These are phyloP conservation scores for Pachliopta kotzebuea DNA, from an alignment of 2,888 invertebrate species.

Conservation along the genomic window DNA sequence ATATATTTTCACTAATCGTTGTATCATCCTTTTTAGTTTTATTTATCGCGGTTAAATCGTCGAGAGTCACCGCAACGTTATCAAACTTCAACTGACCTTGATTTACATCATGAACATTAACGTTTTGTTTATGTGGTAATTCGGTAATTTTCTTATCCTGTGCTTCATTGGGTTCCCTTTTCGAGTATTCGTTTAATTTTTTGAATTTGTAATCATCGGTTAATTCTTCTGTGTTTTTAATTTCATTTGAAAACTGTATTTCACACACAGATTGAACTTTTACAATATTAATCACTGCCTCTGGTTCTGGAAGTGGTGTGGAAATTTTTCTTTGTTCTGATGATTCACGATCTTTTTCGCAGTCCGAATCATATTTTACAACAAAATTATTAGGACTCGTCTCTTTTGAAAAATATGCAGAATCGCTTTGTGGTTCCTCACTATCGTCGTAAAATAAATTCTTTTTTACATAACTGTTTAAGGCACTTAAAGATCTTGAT, in stretches of 20 bases:
- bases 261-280: conserved; percentile 24
- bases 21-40: conserved; percentile 31
- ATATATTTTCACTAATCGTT: conserved; percentile 39
- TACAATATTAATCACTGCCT: conserved; percentile 21
- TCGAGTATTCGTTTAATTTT: conserved; percentile 45
- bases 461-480: conserved; percentile 69
- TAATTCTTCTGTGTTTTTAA: conserved; percentile 42
- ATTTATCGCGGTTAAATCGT: conserved; percentile 37
- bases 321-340: conserved; percentile 35
- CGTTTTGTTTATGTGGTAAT: background rate
- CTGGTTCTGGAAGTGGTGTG: conserved; percentile 11
- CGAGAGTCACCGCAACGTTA: conserved; percentile 34
- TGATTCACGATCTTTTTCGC: conserved; percentile 55
- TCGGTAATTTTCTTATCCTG: conserved; percentile 11
- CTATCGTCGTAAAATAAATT: conserved; percentile 67
- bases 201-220: conserved; percentile 68
- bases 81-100: conserved; percentile 9
- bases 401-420: conserved; percentile 69
- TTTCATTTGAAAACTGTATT: conserved; percentile 22
- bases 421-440: conserved; percentile 46
- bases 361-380: conserved; percentile 62
- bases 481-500: conserved; percentile 65
- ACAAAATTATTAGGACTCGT: conserved; percentile 65
- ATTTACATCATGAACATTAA: background rate
- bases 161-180: conserved; percentile 30